Evolutionary conservation across 2,797 vertebrate species (phyloP).

Genomic region (Hippocampus kuda): DNA sequence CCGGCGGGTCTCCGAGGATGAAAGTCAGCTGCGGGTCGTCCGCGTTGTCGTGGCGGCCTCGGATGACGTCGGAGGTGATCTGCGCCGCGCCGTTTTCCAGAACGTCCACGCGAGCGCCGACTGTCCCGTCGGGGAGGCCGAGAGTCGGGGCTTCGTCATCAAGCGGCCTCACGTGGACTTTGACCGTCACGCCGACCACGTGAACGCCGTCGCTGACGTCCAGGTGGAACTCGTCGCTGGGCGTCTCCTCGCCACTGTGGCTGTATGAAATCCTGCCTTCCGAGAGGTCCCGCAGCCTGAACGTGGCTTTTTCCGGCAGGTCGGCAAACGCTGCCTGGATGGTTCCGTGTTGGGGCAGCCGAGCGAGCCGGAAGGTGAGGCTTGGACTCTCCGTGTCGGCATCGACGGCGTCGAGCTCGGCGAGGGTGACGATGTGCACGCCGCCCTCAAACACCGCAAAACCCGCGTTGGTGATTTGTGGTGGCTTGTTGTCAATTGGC

Average conservation of each 20-base stretch:
- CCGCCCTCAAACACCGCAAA: conserved; percentile 76
- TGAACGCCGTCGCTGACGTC: conserved; percentile 87
- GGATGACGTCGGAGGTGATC: conserved; percentile 80
- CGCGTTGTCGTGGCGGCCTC: conserved; percentile 75
- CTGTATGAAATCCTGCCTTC: conserved; percentile 76
- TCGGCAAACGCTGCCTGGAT: conserved; percentile 66
- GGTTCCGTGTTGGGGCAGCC: conserved; percentile 74
- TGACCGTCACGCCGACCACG: conserved; percentile 77
- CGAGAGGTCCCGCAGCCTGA: conserved; percentile 74
- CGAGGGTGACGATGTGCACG: conserved; percentile 66
- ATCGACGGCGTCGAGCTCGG: conserved; percentile 78
- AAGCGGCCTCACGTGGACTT: conserved; percentile 72
- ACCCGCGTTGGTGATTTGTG: conserved; percentile 86
- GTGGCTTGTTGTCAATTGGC: conserved; percentile 90
- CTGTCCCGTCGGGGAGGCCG: conserved; percentile 70
- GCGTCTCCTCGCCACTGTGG: conserved; percentile 75
- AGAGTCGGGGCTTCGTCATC: conserved; percentile 74
- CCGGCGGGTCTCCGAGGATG: conserved; percentile 76
- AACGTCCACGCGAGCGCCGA: conserved; percentile 83
- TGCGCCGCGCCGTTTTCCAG: conserved; percentile 84
- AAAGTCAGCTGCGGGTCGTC: conserved; percentile 87
- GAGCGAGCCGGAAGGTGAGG: conserved; percentile 79
- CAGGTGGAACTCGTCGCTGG: conserved; percentile 74
- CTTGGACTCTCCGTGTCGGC: conserved; percentile 72
- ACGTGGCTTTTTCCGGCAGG: conserved; percentile 67